Evolutionary conservation across 2,888 invertebrate species (phyloP), one percentile per base, ranked within the genome.

Genomic region (Bellardia pandia): DNA sequence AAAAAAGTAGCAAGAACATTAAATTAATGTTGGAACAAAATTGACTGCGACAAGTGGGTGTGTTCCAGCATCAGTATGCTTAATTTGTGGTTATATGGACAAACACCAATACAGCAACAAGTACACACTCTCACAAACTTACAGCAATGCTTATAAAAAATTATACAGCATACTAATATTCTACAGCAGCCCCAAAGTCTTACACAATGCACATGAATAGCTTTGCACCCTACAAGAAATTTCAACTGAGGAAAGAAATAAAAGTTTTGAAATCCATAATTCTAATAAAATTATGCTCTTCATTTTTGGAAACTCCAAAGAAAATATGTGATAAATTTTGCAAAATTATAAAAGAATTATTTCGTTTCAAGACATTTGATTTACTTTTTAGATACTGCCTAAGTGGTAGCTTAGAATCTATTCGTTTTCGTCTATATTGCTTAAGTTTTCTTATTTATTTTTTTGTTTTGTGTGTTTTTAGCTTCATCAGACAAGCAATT

Each of bases 81-180:
- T 75, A 75, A 82, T 68, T 82, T 82, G 81, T 76, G 82, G 75
- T 60, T 79, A 79, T 64, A 79, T 64, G 72, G 60, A 71, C 79
- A 86, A 75, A 74, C 62, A 62, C n/a, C 13, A 40, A 71, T 42
- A 76, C 45, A 45, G 11, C 13, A 14, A 37, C 69, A 42, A 0
- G 64, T 7, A 11, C 56, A 23, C 11, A n/a, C 7, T 6, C 51
- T 6, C n/a, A 23, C 56, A 9, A 2, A 23, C 9, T 9, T 8
- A 56, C 9, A 23, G 0, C 14, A 51, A 5, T 11, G 45, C n/a
- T 51, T 51, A 16, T 7, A 2, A 5, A 51, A 51, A 51, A 45
- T n/a, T 14, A 4, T n/a, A 51, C n/a, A 51, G 51, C 51, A 51
- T 51, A n/a, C 14, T 45, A 51, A n/a, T 51, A 51, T n/a, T 51